Base-by-base conservation (phyloP, 2,113 vertebrate species). In the Cheilinus undulatus region DNA sequence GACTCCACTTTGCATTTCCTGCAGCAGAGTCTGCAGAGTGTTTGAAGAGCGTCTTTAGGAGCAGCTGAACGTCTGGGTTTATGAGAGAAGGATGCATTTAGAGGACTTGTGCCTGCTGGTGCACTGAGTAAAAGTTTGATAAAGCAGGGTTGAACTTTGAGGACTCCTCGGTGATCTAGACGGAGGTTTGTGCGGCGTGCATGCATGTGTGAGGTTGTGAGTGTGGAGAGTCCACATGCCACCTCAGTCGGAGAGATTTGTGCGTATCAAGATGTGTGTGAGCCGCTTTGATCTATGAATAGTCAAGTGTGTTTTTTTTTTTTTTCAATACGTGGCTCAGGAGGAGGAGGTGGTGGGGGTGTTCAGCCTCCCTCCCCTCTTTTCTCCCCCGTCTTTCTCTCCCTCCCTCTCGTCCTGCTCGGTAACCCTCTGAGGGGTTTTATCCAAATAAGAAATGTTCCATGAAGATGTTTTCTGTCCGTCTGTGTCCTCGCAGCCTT, bases 261-360 rank as follows among this genome's bases (percentile, higher is more conserved):
- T 53, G 51, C 48, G 34, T 74, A 66, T 78, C 60, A 67, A 66
- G 34, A 66, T 76, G 70, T 60, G 69, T 71, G 52, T 14, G 45
- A 63, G 32, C 46, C 10, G 38, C 73, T 83, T 83, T 82, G 67
- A 84, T 81, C 76, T 70, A 64, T 82, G 82, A 76, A 84, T 82
- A 83, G 84, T 62, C 13, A 3, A 51, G 65, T 50, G 26, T 59
- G 26, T 32, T 32, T 76, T 74, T 42, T 30, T 32, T 32, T 76
- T 74, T 42, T 28, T 13, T 72, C 61, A 60, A 60, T 71, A 50
- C 56, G 34, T 59, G 66, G 64, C 63, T 73, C 26, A 38, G 50
- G 32, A 57, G 32, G 66, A 73, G 56, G 36, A 30, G 62, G 43
- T 22, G 40, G 76, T 19, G 56, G 46, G 71, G 26, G n/a, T 26